Base-by-base conservation (phyloP, 2,797 vertebrate genomes). In the Cryptoprocta ferox region DNA sequence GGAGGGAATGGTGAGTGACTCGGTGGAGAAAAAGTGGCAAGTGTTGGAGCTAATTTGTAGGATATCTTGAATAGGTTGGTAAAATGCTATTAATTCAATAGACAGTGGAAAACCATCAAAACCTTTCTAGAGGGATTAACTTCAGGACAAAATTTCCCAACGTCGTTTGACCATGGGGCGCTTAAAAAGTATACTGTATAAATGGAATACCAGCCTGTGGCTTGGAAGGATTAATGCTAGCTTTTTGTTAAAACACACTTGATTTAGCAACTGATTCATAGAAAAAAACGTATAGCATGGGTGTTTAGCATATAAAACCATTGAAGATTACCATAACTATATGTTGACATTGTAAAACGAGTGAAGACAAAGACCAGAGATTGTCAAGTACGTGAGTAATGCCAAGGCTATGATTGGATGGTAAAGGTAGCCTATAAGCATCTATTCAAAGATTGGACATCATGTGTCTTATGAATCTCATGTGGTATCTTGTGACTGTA, bases 61-160 rank as follows among this genome's bases (percentile, higher is more conserved):
- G 42, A 18, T 70, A 37, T 66, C 75, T 61, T 48, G n/a, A 78
- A 53, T 18, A 59, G n/a, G 16, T 61, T 48, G 16, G 12, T 59
- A 63, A 95, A 63, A 90, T 61, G 39, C 13, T 95, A 39, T 82
- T 82, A 37, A 82, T 70, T 96, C 68, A 83, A 1, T 32, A 79
- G 80, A 82, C 26, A 79, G 16, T 9, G 11, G 45, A 48, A 92
- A 92, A 28, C 5, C 30, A 68, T 39, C 28, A 59, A 35, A 82
- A 59, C 11, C 18, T 86, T 78, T 11, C 21, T 26, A 12, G 24
- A 53, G 89, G 48, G 0, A 6, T 50, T 90, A 35, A 90, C 75
- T 80, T 76, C 39, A 70, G 42, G 53, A 68, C 39, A 95, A 50
- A 70, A 75, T 21, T 65, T 86, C 32, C 45, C 28, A 65, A 94